Evolutionary conservation across 2,113 vertebrate genomes (phyloP), one percentile per base, ranked within the genome.

Genomic region (Trematomus loennbergii): DNA sequence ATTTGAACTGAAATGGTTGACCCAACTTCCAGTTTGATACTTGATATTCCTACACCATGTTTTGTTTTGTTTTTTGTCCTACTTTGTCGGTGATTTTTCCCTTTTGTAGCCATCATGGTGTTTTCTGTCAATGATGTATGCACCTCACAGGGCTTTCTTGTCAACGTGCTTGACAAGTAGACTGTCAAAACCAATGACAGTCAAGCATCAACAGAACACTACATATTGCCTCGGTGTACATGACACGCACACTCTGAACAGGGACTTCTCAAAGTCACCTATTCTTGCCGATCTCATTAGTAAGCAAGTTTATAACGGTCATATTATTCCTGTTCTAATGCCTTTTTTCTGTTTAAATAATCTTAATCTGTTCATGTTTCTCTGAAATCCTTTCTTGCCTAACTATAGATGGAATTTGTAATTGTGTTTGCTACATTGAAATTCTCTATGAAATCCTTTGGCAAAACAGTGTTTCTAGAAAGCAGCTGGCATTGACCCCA

Each of bases 161-260:
- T 90, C 91, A 89, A 75, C 43, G n/a, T 65, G 72, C 48, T 81
- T 92, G 87, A 93, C 90, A 89, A 82, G 85, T 80, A 48, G 73
- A 84, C 83, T 91, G 90, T 90, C 86, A 84, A 70, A 84, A 77
- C 52, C 82, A 78, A 92, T 94, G 84, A 92, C 74, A 65, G 77
- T 94, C 89, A 89, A 86, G 75, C 62, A 49, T 80, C 72, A 77
- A 64, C 62, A 2, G 68, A 91, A 67, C 63, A 45, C 65, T n/a
- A 64, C 50, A 64, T 71, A 61, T 78, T 67, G 78, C 83, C 85
- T 77, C 22, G 48, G 64, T 15, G 10, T 72, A 58, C 29, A 74
- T 61, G 74, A 45, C 53, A 63, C 40, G 54, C 70, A 76, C 67
- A 49, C 70, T 53, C 61, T 64, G 57, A 82, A 77, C 70, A 70